Conservation (phyloP, 1,140 invertebrate species). For the Saccostrea echinata region DNA sequence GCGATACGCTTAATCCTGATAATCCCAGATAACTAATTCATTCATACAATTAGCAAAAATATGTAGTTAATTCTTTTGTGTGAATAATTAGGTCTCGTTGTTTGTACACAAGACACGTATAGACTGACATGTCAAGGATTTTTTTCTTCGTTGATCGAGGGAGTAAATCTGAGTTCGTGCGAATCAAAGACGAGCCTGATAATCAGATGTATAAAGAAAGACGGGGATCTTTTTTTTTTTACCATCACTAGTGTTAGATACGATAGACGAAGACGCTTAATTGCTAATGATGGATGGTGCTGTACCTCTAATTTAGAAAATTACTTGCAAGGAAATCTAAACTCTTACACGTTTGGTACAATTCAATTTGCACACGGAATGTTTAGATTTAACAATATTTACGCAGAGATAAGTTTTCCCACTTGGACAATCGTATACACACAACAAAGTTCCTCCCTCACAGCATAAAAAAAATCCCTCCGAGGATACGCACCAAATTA, state of each 20-base stretch:
- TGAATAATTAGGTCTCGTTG: constrained; percentile 4
- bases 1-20: constrained; percentile 23
- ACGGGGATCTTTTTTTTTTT: background rate
- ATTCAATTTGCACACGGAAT: background rate
- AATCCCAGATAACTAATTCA: constrained; percentile 31
- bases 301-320: constrained; percentile 13
- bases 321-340: background rate
- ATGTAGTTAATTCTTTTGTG: background rate
- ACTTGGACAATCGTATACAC: background rate
- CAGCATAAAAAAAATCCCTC: background rate
- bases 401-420: background rate
- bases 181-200: background rate
- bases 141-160: background rate
- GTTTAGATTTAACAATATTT: background rate
- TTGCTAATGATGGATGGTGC: background rate
- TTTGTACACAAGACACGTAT: background rate
- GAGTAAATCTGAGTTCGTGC: background rate
- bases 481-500: background rate
- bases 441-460: background rate
- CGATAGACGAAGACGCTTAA: background rate
- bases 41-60: constrained; percentile 13
- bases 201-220: background rate
- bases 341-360: background rate
- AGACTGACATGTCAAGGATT: constrained; percentile 4
- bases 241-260: background rate